Base-by-base conservation (phyloP, 2,888 invertebrate species). In the Pseudococcus longispinus region DNA sequence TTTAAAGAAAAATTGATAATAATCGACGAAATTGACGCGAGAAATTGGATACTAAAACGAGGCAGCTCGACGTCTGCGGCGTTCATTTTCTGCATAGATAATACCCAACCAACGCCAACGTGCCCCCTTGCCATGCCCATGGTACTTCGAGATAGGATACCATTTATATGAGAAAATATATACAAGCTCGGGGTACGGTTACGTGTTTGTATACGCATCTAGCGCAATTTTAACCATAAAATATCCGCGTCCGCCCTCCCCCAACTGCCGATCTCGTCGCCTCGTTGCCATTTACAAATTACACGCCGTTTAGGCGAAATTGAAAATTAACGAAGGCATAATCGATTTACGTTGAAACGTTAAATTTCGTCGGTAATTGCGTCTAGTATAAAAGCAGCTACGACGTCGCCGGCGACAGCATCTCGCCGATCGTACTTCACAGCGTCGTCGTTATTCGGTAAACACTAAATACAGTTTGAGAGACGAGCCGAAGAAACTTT, bases 311-410 rank as follows among this genome's bases (percentile, higher is more conserved):
- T 70, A 70, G 70, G 70, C 70, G 70, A 80, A 80, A 80, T 80
- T 80, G 77, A 80, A 80, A 80, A 80, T 80, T 80, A 80, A 80
- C 77, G 77, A 80, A 80, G 77, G 42, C 42, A 20, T 80, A 80
- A 80, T 80, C 77, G 77, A 80, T 80, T 80, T 20, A 80, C 77
- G 42, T 37, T 20, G 42, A 80, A 80, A 80, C 37, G 77, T 80
- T 80, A 80, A 80, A 80, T 80, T 80, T 80, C 42, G 77, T 42
- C 37, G 77, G 77, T 80, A 80, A 80, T 80, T 80, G 42, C 77
- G 77, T 20, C 77, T 80, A 80, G 60, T 60, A n/a, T n/a, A 60
- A 60, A 60, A 60, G 60, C 60, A 60, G 23, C 60, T 4, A 55
- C n/a, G n/a, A 5, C n/a, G 55, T 4, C 18, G 15, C 15, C n/a